Evolutionary conservation across 2,113 vertebrate species (phyloP).

Genomic region (Casuarius casuarius): DNA sequence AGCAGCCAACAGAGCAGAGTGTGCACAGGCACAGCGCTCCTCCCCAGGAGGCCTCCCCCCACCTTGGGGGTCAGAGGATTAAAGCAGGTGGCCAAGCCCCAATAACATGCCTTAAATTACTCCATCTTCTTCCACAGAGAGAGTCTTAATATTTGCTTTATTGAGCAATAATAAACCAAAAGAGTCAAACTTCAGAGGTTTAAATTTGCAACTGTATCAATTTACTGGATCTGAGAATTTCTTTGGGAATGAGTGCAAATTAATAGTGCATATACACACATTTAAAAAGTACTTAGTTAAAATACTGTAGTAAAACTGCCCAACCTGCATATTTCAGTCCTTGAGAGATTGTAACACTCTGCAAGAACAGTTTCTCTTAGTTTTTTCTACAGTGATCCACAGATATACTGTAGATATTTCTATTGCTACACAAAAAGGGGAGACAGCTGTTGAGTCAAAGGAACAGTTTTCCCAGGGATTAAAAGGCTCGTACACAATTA

Average conservation of each 20-base stretch:
- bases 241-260: neutral
- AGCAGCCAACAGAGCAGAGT: neutral
- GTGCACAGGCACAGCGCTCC: neutral
- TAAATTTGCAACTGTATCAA: neutral
- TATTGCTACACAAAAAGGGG: neutral
- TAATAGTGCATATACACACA: neutral
- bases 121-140: neutral
- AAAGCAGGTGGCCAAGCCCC: neutral
- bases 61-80: neutral
- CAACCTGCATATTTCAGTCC: neutral
- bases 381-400: neutral
- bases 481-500: neutral
- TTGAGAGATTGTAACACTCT: neutral
- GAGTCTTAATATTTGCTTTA: neutral
- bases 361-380: neutral
- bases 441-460: neutral
- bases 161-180: neutral
- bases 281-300: neutral
- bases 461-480: neutral
- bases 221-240: neutral
- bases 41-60: neutral
- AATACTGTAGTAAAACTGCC: neutral
- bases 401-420: neutral
- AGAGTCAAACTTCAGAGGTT: neutral
- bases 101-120: neutral